A percentile compares a stretch with the other conserved stretches of the same genome.
phyloP scores from a whole-genome alignment of 2,113 vertebrate genomes.

The Willisornis vidua region DNA sequence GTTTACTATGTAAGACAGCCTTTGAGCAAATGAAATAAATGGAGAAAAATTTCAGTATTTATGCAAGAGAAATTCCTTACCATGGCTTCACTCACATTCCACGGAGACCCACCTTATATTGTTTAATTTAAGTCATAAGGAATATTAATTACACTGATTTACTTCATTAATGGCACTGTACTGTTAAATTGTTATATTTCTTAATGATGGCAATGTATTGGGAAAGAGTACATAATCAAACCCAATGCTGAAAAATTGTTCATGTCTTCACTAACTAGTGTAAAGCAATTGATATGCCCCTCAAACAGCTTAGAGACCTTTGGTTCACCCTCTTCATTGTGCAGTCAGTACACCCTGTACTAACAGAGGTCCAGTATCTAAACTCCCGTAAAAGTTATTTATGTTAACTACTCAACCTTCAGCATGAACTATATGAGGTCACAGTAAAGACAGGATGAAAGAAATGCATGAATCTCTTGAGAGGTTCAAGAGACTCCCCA shows the following conservation, averaged over 20 bases:
- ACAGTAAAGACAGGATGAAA: neutral
- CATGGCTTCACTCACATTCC: neutral
- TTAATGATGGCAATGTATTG: neutral
- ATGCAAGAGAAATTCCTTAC: neutral
- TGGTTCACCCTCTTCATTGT: neutral
- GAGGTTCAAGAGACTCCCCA: neutral
- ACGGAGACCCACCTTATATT: neutral
- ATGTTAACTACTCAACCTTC: neutral
- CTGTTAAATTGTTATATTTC: neutral
- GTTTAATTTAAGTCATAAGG: neutral
- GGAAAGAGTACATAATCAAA: neutral
- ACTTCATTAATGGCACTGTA: neutral
- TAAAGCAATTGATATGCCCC: neutral
- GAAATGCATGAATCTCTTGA: neutral
- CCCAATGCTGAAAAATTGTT: neutral
- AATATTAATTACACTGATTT: neutral
- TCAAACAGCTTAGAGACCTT: neutral
- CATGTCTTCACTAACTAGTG: neutral
- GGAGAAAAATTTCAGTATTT: neutral
- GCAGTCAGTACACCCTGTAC: neutral
- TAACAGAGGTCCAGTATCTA: neutral
- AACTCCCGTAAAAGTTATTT: neutral
- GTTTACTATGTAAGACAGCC: neutral
- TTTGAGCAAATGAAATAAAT: neutral
- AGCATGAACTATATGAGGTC: neutral